phyloP scores from a whole-genome alignment of 64 coral and sea anemone genomes.

The Astreopora myriophthalma region DNA sequence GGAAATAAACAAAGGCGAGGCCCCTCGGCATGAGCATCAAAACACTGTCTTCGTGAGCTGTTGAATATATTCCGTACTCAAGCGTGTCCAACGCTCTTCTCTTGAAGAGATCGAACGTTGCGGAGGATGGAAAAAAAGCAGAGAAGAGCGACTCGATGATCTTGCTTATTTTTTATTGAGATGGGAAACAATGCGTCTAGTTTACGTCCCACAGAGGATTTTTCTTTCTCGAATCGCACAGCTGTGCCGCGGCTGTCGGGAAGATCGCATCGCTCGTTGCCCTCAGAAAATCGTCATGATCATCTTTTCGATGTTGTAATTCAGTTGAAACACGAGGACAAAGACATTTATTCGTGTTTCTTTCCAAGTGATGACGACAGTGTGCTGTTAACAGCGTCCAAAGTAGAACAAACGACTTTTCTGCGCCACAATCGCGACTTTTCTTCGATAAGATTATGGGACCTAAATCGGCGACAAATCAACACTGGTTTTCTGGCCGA shows the following conservation, averaged over 20 bases:
- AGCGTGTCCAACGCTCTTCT: background rate
- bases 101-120: background rate
- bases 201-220: conserved; percentile 29
- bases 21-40: conserved; percentile 19
- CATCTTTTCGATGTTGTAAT: conserved; percentile 87
- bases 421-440: conserved; percentile 89
- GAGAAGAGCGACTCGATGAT: background rate
- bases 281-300: conserved; percentile 59
- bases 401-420: conserved; percentile 97
- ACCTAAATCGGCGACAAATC: conserved; percentile 88
- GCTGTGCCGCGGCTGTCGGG: conserved; percentile 81
- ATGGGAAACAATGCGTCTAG: conserved; percentile 54
- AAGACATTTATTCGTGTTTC: conserved; percentile 94
- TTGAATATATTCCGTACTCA: background rate
- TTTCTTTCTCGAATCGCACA: conserved; percentile 32
- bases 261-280: conserved; percentile 80
- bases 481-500: conserved; percentile 93
- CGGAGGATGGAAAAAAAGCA: background rate
- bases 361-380: conserved; percentile 94
- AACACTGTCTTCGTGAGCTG: too few relatives aligned
- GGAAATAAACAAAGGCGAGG: conserved; percentile 8
- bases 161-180: background rate
- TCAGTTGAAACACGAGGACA: conserved; percentile 95
- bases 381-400: conserved; percentile 84
- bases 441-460: conserved; percentile 94